Base-by-base conservation (phyloP, 2,113 vertebrate genomes). In the Lepus americanus region DNA sequence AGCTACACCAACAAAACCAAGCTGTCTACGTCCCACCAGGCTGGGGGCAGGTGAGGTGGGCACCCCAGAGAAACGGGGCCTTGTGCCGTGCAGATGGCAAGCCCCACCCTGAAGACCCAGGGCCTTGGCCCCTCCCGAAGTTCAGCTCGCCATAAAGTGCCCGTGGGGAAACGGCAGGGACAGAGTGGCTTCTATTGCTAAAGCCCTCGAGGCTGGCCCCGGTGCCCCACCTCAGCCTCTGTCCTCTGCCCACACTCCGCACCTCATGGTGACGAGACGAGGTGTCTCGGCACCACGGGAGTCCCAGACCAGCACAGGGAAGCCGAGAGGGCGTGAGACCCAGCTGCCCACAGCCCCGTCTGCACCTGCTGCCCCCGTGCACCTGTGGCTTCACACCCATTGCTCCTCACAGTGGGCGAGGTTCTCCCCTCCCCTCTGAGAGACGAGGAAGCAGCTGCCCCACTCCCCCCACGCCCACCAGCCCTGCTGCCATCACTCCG, bases 171-270 rank as follows among this genome's bases (percentile, higher is more conserved):
- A 66, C 69, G 20, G 25, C 8, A 7, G 20, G 49, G 9, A n/a
- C 70, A 16, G 6, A 33, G 3, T 29, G 4, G 0, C 5, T 23
- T 7, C 14, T 0, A 6, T 0, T 2, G 0, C 22, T 0, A 13
- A 1, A 53, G 79, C 55, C 25, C 69, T 0, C 7, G 81, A 49
- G 22, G 23, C 27, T 0, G 44, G 5, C 0, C 53, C 7, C 1
- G 3, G 16, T 3, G 55, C 1, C 9, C 33, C 1, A 1, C 5
- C 73, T 9, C 3, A 3, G 4, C 6, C 13, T 20, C 14, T 22
- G 33, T 12, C 29, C 22, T 1, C 11, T 33, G 22, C 20, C 49
- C 44, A 44, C 44, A 29, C 36, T 72, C 66, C 14, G 5, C 22
- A 29, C 49, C 23, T 53, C 66, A 61, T 0, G 29, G 80, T 1